Evolutionary conservation across 2,888 invertebrate species (phyloP), one percentile per base, ranked within the genome.

Genomic region (Caenorhabditis parvicauda): DNA sequence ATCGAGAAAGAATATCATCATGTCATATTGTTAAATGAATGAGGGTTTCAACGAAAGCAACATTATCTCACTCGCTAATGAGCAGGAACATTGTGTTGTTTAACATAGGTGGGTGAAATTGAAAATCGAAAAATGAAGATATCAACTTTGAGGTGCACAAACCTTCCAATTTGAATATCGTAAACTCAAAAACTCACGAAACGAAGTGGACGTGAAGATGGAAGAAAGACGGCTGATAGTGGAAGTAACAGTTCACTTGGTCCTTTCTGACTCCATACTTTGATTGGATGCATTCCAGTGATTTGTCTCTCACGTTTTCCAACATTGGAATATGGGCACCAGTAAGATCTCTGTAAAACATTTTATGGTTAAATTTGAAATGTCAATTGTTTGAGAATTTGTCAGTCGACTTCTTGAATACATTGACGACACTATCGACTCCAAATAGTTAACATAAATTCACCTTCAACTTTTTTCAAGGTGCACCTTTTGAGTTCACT

Each of bases 141-240:
- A n/a, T n/a, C 19, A 22, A 35, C 17, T 19, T 17, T 37, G 29
- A 24, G 5, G 5, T 29, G 2, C n/a, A 17, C 38, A 27, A 25
- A 2, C 2, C 25, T 12, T 14, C 14, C 22, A 14, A 12, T 9
- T 17, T 39, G 19, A 19, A 9, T 25, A 9, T 14, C 21, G 3
- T 44, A 24, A 24, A 12, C 27, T n/a, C 2, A n/a, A 29, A 3
- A 41, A 42, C 53, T 56, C 29, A 65, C 64, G 61, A 67, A 24
- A 74, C 66, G 28, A 74, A 70, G 42, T 98, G 96, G 0, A 96
- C 86, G 82, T 98, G 96, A 0, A 98, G 85, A 81, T 96, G 94
- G 83, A 93, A 95, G 84, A 92, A 98, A 0, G 93, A 91, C 0
- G 96, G 96, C 78, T 92, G 94, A 83, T 78, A 72, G 54, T 74